A percentile compares a stretch with the other conserved stretches of the same genome.
Evolutionary conservation across 2,888 invertebrate genomes (phyloP).

Genomic region (Thymelicus lineola): DNA sequence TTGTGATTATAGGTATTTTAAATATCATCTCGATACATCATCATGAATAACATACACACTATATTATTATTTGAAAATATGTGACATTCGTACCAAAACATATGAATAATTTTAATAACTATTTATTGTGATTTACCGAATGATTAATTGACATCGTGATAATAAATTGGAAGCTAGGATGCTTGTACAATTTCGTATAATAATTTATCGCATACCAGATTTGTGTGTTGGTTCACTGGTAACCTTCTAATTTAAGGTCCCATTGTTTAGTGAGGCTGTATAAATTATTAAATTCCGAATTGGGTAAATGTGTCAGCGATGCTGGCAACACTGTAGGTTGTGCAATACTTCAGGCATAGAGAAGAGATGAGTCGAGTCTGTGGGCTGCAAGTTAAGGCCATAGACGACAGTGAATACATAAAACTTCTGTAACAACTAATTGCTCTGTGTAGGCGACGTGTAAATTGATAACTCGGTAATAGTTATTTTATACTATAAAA

Average conservation of each 20-base stretch:
- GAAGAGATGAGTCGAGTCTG: conserved; percentile 49
- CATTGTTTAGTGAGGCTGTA: conserved; percentile 69
- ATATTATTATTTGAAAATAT: no score
- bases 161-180: conserved; percentile 30
- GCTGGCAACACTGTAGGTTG: conserved; percentile 51
- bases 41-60: no score
- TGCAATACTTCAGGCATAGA: conserved; percentile 64
- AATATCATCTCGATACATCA: no score
- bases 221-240: conserved; percentile 34
- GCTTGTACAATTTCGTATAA: conserved; percentile 37
- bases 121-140: conserved; percentile 12
- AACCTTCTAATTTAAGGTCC: conserved; percentile 69
- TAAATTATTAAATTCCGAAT: conserved; percentile 72
- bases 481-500: conserved; percentile 38
- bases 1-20: no score
- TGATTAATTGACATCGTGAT: conserved; percentile 30
- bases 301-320: conserved; percentile 73
- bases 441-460: conserved; percentile 55
- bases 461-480: conserved; percentile 46
- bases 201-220: conserved; percentile 38
- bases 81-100: no score
- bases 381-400: conserved; percentile 77
- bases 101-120: neutral
- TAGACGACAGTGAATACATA: conserved; percentile 71
- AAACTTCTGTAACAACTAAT: conserved; percentile 62